These are phyloP conservation scores for Thunnus maccoyii DNA, from an alignment of 2,113 vertebrate genomes.

Conservation along the genomic window DNA sequence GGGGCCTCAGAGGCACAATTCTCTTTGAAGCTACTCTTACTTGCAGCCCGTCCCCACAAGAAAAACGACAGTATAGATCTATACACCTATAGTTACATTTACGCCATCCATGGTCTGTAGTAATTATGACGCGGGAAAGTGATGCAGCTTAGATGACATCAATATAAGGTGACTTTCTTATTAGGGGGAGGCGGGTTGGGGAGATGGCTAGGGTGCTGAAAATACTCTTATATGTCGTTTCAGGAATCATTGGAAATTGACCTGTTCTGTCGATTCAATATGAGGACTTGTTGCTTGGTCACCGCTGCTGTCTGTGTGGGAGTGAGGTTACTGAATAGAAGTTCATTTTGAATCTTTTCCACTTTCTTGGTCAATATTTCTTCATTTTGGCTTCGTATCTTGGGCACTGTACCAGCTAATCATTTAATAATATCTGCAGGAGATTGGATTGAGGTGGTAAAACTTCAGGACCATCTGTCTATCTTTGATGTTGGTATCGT, in stretches of 20 bases:
- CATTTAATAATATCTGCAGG: constrained; percentile 46
- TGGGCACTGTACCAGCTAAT: constrained; percentile 44
- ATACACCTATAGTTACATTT: too few relatives aligned
- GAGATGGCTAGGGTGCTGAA: too few relatives aligned
- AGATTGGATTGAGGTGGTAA: constrained; percentile 65
- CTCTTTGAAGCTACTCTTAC: background rate
- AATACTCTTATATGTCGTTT: too few relatives aligned
- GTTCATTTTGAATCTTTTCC: constrained; percentile 27
- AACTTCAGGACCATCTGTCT: constrained; percentile 73
- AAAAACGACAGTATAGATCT: too few relatives aligned
- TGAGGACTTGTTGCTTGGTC: background rate
- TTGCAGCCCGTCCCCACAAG: too few relatives aligned
- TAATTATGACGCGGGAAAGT: too few relatives aligned
- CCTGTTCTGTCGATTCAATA: too few relatives aligned
- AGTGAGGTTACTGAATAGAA: constrained; percentile 24
- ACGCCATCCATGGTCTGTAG: too few relatives aligned
- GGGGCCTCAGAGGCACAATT: constrained; percentile 21
- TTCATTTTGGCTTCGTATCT: constrained; percentile 49
- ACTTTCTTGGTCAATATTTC: constrained; percentile 34
- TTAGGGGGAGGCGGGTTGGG: too few relatives aligned
- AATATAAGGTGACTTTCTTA: too few relatives aligned
- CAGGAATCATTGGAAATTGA: too few relatives aligned
- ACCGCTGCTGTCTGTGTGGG: background rate
- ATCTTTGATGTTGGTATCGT: constrained; percentile 58
- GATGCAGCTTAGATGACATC: too few relatives aligned